Evolutionary conservation across 2,888 invertebrate species (phyloP).

Genomic region (Amblyjoppa proteus): DNA sequence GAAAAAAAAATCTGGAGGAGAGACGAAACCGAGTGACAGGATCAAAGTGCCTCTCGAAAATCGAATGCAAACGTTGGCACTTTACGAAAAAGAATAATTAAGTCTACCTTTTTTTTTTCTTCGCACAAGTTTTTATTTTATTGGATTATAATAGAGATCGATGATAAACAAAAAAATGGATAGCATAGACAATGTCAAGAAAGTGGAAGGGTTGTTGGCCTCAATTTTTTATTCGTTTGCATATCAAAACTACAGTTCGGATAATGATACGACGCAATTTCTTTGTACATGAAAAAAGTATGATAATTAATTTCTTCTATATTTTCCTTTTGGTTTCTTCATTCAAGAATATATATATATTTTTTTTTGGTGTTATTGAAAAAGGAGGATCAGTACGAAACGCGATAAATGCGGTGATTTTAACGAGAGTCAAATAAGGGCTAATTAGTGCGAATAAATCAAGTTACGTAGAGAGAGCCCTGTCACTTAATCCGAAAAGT

Average conservation of each 20-base stretch:
- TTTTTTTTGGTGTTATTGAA: not conserved
- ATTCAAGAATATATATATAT: not conserved
- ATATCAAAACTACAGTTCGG: too few species aligned
- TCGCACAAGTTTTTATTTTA: not conserved
- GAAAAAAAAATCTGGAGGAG: slow-evolving; percentile 23
- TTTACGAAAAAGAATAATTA: slow-evolving; percentile 23
- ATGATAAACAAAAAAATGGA: not conserved
- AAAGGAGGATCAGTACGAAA: not conserved
- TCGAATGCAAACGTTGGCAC: slow-evolving; percentile 46
- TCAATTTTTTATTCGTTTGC: too few species aligned
- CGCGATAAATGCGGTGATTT: not conserved
- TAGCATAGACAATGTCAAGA: too few species aligned
- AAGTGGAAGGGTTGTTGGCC: too few species aligned
- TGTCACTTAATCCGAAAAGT: slow-evolving; percentile 56
- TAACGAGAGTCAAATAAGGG: slow-evolving; percentile 66
- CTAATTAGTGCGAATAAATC: slow-evolving; percentile 68
- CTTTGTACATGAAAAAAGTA: not conserved
- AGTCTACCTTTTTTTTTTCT: not conserved
- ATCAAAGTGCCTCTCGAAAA: slow-evolving; percentile 40
- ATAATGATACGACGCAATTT: not conserved
- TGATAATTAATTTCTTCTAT: too few species aligned
- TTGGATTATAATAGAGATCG: not conserved
- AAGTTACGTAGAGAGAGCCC: slow-evolving; percentile 33
- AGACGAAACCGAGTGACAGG: slow-evolving; percentile 31
- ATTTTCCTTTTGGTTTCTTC: not conserved